phyloP scores from a whole-genome alignment of 2,888 invertebrate genomes.

The Andricus curvator region DNA sequence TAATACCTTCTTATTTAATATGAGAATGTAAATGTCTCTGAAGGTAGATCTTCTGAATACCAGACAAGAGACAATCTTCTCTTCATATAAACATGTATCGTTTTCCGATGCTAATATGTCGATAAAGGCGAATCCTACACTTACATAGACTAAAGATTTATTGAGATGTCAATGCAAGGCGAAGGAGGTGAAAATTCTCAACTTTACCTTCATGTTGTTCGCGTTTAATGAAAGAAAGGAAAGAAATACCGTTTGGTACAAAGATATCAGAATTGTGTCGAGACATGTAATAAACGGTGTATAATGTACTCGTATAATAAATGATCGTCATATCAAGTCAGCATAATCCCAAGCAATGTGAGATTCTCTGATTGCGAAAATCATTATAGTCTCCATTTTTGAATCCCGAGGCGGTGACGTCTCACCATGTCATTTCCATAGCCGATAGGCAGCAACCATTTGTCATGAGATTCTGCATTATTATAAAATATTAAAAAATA shows the following conservation, averaged over 20 bases:
- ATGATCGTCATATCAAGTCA: background rate
- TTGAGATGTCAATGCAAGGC: conserved; percentile 55
- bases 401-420: background rate
- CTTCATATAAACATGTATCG: conserved; percentile 14
- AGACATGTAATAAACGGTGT: background rate
- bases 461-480: conserved; percentile 18
- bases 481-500: conserved; percentile 21
- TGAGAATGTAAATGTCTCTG: background rate
- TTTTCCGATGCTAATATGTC: conserved; percentile 12
- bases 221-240: background rate
- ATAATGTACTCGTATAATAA: conserved; percentile 16
- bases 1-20: too few relatives aligned
- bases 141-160: conserved; percentile 50
- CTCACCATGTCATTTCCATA: conserved; percentile 6
- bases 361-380: conserved; percentile 30
- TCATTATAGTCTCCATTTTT: conserved; percentile 18
- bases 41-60: conserved; percentile 6
- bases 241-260: background rate
- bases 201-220: conserved; percentile 36
- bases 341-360: background rate
- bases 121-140: conserved; percentile 23
- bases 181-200: conserved; percentile 50
- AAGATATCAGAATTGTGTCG: conserved; percentile 8
- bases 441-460: conserved; percentile 14
- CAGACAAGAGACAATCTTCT: conserved; percentile 12